Conservation (phyloP, 2,797 vertebrate species). For the Sebastes elongatus region DNA sequence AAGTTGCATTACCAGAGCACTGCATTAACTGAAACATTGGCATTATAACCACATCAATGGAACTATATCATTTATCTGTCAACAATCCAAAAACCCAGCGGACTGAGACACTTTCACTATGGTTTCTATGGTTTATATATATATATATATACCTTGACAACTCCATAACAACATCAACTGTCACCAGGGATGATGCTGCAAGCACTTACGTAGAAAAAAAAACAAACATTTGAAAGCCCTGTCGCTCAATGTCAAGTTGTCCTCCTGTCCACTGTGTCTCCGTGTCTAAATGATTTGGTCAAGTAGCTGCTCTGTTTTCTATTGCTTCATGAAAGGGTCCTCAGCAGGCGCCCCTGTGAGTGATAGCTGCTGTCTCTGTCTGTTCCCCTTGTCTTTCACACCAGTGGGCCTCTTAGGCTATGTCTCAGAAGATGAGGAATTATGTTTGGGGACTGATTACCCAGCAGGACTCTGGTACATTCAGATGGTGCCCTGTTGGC, state of each 20-base stretch:
- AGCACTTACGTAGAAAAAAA: not conserved
- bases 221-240: constrained; percentile 6
- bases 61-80: constrained; percentile 69
- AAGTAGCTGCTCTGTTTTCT: constrained; percentile 49
- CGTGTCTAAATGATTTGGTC: constrained; percentile 59
- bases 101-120: constrained; percentile 17
- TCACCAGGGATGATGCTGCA: constrained; percentile 30
- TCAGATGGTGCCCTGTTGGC: constrained; percentile 35
- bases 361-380: constrained; percentile 44
- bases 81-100: constrained; percentile 12
- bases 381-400: constrained; percentile 35
- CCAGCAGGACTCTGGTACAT: constrained; percentile 20
- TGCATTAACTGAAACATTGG: constrained; percentile 50
- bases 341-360: constrained; percentile 44
- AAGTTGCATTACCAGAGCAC: constrained; percentile 39
- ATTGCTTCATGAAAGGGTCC: constrained; percentile 45
- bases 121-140: not conserved
- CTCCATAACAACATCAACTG: constrained; percentile 51
- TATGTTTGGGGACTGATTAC: constrained; percentile 24
- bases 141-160: constrained; percentile 40
- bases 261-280: constrained; percentile 45
- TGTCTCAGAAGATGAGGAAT: constrained; percentile 5
- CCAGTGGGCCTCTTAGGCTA: constrained; percentile 14
- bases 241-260: constrained; percentile 51
- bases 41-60: constrained; percentile 45